Evolutionary conservation across 2,888 invertebrate species (phyloP), one percentile per base, ranked within the genome.

Genomic region (Anaspis maculata): DNA sequence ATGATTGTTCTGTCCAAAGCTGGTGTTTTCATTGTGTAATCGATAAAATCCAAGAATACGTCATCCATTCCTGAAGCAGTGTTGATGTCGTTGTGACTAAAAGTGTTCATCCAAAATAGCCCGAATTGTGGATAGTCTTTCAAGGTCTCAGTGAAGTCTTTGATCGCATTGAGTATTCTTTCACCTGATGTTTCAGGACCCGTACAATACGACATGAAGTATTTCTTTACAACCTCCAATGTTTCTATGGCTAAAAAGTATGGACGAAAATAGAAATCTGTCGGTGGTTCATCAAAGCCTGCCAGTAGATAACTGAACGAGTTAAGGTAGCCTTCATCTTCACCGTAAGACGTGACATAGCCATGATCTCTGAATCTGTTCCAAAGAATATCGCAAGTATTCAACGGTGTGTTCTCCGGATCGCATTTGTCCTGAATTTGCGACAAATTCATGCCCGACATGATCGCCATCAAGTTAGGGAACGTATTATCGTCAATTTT

Each of bases 401-500:
- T 85, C 27, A 79, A 56, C 27, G 74, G 73, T 56, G 71, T 70
- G 30, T 64, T 51, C 34, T 37, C 70, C 10, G 73, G 71, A 14
- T 66, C 59, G 42, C 72, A 71, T 27, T 68, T 59, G 2, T 59
- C 49, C 21, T 72, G 63, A 9, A 74, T 63, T 13, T 68, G 51
- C 0, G 58, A 30, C 15, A 40, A 37, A 32, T 62, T 57, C 41
- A 72, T 71, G 1, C 91, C 92, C 0, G 83, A 79, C 7, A 86
- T 68, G 25, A 84, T 70, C 0, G 90, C 86, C 74, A 91, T 82
- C 27, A 94, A 60, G 62, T 94, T 95, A 0, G 92, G 89, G 53
- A 86, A 88, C 0, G 91, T 91, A 53, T 92, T 92, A 55, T 91
- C 91, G 2, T 79, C 89, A 44, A 86, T 74, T 75, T 86, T 74